Evolutionary conservation across 2,797 vertebrate genomes (phyloP), one percentile per base, ranked within the genome.

Genomic region (Uromys caudimaculatus): DNA sequence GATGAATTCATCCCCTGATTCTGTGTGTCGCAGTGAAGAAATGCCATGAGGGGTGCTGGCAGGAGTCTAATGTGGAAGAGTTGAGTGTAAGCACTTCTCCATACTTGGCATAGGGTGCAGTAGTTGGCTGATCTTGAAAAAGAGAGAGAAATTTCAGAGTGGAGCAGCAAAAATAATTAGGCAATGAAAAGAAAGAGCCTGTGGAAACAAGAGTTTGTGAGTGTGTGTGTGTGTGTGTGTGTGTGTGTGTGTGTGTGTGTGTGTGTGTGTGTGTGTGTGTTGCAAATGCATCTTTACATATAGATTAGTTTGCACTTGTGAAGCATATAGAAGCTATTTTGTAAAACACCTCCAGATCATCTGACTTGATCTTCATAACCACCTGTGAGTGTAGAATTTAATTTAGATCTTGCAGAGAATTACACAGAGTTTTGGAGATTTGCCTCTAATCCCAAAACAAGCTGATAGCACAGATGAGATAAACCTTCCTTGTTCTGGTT

Each of bases 111-210:
- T 3, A 14, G 47, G 24, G 44, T 50, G 50, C 3, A 89, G 32
- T 50, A 86, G 14, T 77, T 92, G 64, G 73, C 67, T 96, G n/a
- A 69, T 92, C 75, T 91, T 71, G 75, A 86, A 83, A 93, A 93
- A 56, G 12, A 16, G 12, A 96, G 29, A 79, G 60, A 96, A 87
- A 6, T 89, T 91, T 95, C 78, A 90, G 50, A 60, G 50, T 79
- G 91, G 6, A 81, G 44, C 41, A 95, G 78, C 23, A 95, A 97
- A 89, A 96, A 91, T 94, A 96, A 94, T 87, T 60, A 87, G 84
- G 77, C 16, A 81, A 58, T 60, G n/a, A 6, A 24, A 47, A 24
- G 47, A 76, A 73, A 13, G 19, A 47, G 71, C 67, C 54, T 41
- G 9, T 78, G 75, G 1, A 38, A 23, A 3, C 41, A 83, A 60